Base-by-base conservation (phyloP, 2,888 invertebrate species). In the Heliconius cydno region DNA sequence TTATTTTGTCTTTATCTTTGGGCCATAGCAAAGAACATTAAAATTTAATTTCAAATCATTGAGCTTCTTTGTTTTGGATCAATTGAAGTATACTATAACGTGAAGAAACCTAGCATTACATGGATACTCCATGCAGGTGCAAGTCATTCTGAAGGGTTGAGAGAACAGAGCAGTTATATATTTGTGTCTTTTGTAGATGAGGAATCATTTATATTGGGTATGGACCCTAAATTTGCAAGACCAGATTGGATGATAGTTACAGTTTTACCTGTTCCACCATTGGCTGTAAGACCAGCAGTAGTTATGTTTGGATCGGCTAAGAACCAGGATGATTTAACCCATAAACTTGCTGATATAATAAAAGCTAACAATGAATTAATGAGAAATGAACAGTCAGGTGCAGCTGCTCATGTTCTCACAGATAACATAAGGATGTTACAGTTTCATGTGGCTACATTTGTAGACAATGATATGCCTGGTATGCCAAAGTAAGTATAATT, bases 221-320 rank as follows among this genome's bases (percentile, higher is more conserved):
- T 99, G 99, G 99, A 99, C 91, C 99, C 99, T 0, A 98, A 98
- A 91, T 98, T 97, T 92, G 98, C 99, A 0, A 96, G 99, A 75
- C 99, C 99, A 10, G 99, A 99, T 95, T 99, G 99, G 99, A 99
- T 99, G 99, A 97, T 99, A 84, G 96, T 99, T 10, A 99, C 99
- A 3, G 99, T 99, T 19, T 92, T 99, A 81, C 99, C 99, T 0
- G 99, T 99, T 0, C 99, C 99, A 1, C 99, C 99, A 5, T 93
- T 99, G 38, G 97, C 98, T 2, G 99, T 99, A 0, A 96, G 99
- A 83, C 99, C 99, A 0, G 99, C 99, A 77, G 99, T 99, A 9
- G 98, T 99, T 13, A 99, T 99, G 98, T 98, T 98, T 92, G 99
- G 99, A n/a, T 98, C 99, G 0, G 99, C 99, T 0, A 97, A 98